Conservation (phyloP, 2,888 invertebrate species). For the Drosophila merina region DNA sequence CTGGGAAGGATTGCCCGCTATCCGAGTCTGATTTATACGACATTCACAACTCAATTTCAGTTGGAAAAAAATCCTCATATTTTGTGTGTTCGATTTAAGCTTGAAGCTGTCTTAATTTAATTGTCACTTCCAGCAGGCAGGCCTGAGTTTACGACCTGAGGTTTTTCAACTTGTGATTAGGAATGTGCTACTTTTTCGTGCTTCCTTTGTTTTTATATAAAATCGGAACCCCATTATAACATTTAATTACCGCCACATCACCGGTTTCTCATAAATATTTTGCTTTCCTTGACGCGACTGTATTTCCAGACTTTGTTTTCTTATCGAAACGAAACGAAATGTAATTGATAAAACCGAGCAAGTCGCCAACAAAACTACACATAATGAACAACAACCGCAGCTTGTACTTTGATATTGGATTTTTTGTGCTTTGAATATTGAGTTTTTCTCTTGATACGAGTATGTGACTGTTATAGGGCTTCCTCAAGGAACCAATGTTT, state of each 20-base stretch:
- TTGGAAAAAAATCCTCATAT: slow-evolving; percentile 26
- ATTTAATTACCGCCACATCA: slow-evolving; percentile 26
- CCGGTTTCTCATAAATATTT: slow-evolving; percentile 17
- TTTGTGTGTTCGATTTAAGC: slow-evolving; percentile 22
- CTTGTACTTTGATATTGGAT: slow-evolving; percentile 21
- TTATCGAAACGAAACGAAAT: slow-evolving; percentile 31
- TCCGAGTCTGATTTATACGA: slow-evolving; percentile 53
- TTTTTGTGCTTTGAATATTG: slow-evolving; percentile 9
- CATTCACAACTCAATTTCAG: slow-evolving; percentile 44
- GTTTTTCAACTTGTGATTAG: slow-evolving; percentile 7
- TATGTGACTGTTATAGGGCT: slow-evolving; percentile 19
- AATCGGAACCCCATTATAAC: slow-evolving; percentile 5
- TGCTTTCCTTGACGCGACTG: slow-evolving; percentile 13
- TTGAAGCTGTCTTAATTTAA: slow-evolving; percentile 31
- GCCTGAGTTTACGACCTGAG: neutral
- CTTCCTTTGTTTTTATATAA: neutral
- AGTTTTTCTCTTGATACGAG: slow-evolving; percentile 18
- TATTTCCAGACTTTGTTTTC: slow-evolving; percentile 14
- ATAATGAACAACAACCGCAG: slow-evolving; percentile 21
- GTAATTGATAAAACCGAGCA: slow-evolving; percentile 36
- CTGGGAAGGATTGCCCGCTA: slow-evolving; percentile 26
- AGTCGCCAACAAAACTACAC: slow-evolving; percentile 4
- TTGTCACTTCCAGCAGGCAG: slow-evolving; percentile 15
- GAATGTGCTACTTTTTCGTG: neutral
- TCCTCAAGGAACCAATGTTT: neutral